Conservation (phyloP, 2,888 invertebrate species). For the Stegophylla sp. region DNA sequence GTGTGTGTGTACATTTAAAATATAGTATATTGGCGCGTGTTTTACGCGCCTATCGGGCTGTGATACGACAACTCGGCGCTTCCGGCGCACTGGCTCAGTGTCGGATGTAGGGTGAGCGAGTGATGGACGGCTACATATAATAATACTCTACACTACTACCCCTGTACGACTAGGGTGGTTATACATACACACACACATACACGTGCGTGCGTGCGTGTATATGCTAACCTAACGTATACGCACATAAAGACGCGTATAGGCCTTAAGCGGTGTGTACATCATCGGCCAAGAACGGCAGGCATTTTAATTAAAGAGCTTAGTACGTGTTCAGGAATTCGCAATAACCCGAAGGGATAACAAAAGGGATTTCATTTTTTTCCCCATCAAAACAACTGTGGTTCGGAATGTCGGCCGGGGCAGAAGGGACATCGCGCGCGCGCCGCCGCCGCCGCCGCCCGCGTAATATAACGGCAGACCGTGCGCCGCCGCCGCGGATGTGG, state of each 20-base stretch:
- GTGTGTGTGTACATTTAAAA: too few relatives aligned
- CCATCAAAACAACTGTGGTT: constrained; percentile 56
- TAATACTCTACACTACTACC: not conserved
- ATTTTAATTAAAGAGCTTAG: constrained; percentile 61
- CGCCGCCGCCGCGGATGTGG: constrained; percentile 35
- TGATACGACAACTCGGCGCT: not conserved
- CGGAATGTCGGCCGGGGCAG: constrained; percentile 25
- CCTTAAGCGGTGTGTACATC: not conserved
- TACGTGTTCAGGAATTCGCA: constrained; percentile 61
- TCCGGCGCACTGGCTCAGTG: not conserved
- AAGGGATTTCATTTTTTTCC: constrained; percentile 51
- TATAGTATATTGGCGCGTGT: too few relatives aligned
- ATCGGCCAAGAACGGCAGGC: constrained; percentile 60
- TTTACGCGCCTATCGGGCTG: too few relatives aligned
- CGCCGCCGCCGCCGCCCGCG: too few relatives aligned
- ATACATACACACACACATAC: not conserved
- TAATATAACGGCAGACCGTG: too few relatives aligned
- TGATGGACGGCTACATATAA: too few relatives aligned
- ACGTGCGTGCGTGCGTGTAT: not conserved
- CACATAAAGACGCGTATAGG: too few relatives aligned
- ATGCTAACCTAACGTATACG: not conserved
- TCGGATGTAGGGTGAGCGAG: not conserved
- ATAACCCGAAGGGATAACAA: constrained; percentile 61
- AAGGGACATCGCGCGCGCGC: not conserved
- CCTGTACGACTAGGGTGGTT: not conserved